Evolutionary conservation across 2,888 invertebrate genomes (phyloP).

Genomic region (Philhelius pedissequus): DNA sequence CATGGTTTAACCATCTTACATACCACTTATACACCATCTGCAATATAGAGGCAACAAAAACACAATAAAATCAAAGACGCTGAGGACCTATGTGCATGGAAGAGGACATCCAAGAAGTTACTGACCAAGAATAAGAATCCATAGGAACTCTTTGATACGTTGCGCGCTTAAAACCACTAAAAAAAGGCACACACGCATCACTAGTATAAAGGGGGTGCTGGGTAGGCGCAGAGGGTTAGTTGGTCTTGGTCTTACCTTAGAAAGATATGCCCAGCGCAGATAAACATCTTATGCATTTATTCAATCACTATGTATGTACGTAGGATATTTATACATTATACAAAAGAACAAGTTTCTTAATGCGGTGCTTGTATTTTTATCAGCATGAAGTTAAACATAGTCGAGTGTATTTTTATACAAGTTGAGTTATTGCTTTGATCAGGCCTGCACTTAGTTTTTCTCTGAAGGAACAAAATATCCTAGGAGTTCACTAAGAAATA

Average conservation of each 20-base stretch:
- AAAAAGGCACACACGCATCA: not conserved
- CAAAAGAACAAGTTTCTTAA: conserved; percentile 66
- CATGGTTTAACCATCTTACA: conserved; percentile 28
- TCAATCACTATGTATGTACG: conserved; percentile 46
- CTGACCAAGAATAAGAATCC: conserved; percentile 68
- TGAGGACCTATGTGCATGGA: not conserved
- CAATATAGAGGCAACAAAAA: conserved; percentile 23
- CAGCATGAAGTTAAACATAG: conserved; percentile 67
- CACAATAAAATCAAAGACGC: conserved; percentile 20
- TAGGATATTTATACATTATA: not conserved
- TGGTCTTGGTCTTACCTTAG: conserved; percentile 57
- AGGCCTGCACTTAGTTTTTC: not conserved
- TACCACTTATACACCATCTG: conserved; percentile 51
- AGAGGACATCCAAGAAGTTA: conserved; percentile 43
- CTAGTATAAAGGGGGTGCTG: conserved; percentile 1
- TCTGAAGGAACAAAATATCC: no score
- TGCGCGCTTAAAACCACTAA: conserved; percentile 50
- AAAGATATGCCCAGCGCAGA: conserved; percentile 60
- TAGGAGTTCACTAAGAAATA: not conserved
- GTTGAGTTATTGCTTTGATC: conserved; percentile 18
- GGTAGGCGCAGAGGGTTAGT: conserved; percentile 16
- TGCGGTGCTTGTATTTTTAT: conserved; percentile 68
- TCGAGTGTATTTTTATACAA: conserved; percentile 39
- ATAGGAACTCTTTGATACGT: conserved; percentile 63
- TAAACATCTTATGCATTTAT: conserved; percentile 67